Conservation (phyloP, 92 coral and sea anemone species). For the Desmophyllum pertusum region DNA sequence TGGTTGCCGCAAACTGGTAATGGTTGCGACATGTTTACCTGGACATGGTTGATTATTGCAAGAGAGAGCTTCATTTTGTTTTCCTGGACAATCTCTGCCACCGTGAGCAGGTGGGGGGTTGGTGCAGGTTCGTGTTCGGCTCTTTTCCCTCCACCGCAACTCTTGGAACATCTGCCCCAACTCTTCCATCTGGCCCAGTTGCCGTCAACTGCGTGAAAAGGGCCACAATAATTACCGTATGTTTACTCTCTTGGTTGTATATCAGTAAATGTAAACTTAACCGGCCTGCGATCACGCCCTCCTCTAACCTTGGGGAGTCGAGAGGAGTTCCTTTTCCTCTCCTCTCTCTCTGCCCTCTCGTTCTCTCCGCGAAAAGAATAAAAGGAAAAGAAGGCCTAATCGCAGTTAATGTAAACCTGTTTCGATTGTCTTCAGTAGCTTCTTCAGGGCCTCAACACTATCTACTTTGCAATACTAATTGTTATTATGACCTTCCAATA, state of each 20-base stretch:
- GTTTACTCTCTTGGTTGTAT: neutral
- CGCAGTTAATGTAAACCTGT: neutral
- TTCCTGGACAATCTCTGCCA: constrained; percentile 42
- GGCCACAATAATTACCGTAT: neutral
- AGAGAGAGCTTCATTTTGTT: constrained; percentile 20
- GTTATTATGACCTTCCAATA: too few relatives aligned
- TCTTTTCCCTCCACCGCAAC: constrained; percentile 59
- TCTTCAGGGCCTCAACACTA: too few relatives aligned
- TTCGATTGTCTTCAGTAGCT: neutral
- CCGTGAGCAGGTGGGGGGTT: constrained; percentile 45
- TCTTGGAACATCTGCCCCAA: constrained; percentile 47
- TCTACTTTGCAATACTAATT: too few relatives aligned
- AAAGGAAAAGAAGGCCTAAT: too few relatives aligned
- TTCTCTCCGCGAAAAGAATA: too few relatives aligned
- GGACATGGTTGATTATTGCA: constrained; percentile 57
- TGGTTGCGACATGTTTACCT: neutral
- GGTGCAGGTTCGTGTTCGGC: constrained; percentile 34
- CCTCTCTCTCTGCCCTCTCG: too few relatives aligned
- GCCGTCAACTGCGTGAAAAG: constrained; percentile 28
- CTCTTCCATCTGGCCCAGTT: constrained; percentile 44
- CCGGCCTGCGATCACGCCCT: too few relatives aligned
- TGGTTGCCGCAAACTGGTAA: neutral
- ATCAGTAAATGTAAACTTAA: neutral
- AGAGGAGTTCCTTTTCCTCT: too few relatives aligned
- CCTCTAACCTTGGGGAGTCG: too few relatives aligned